A percentile compares a stretch with the other conserved stretches of the same genome.
These are phyloP conservation scores for Gobio gobio DNA, from an alignment of 2,113 vertebrate species.

Conservation along the genomic window DNA sequence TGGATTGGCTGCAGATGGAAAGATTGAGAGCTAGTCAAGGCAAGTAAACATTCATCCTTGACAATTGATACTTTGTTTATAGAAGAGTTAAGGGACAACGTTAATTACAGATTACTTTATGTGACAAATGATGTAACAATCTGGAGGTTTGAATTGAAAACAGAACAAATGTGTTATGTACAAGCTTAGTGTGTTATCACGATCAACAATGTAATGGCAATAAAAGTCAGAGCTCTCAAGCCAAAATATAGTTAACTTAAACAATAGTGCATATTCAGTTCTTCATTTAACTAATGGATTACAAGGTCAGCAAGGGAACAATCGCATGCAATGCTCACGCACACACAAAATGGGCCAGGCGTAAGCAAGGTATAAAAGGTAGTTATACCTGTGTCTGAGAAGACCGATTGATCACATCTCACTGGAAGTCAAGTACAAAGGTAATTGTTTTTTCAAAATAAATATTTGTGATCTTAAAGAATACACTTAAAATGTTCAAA, in stretches of 20 bases:
- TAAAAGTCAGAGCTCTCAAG: not conserved
- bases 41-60: constrained; percentile 67
- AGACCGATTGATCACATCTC: not conserved
- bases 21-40: constrained; percentile 55
- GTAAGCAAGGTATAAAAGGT: constrained; percentile 12
- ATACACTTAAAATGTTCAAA: not conserved
- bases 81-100: constrained; percentile 44
- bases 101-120: constrained; percentile 28
- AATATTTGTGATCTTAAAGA: not conserved
- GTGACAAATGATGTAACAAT: not conserved
- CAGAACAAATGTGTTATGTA: not conserved
- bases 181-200: not conserved
- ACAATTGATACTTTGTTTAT: constrained; percentile 63
- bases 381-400: not conserved
- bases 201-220: not conserved
- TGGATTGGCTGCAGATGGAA: constrained; percentile 58
- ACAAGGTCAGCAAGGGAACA: constrained; percentile 59
- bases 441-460: constrained; percentile 26
- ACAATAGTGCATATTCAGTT: constrained; percentile 50
- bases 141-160: constrained; percentile 55
- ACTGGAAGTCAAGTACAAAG: constrained; percentile 54
- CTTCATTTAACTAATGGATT: constrained; percentile 66
- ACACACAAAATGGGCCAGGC: not conserved
- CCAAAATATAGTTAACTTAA: constrained; percentile 49
- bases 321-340: constrained; percentile 47